phyloP scores from a whole-genome alignment of 1,140 invertebrate genomes.

The Nylanderia fulva region DNA sequence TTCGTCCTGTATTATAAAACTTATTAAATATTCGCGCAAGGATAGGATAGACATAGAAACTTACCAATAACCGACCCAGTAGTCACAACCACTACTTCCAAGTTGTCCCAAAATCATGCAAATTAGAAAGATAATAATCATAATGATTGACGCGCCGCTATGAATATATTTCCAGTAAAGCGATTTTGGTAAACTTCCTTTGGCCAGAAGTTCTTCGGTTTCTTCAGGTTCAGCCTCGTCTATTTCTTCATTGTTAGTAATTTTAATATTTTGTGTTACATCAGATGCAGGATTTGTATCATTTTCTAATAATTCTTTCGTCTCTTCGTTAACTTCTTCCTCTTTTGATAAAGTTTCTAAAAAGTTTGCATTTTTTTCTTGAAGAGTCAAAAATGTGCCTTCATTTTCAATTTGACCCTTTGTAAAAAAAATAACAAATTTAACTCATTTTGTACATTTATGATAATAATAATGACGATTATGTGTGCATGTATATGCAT shows the following conservation, averaged over 20 bases:
- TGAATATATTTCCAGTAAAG: conserved; percentile 87
- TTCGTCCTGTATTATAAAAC: conserved; percentile 80
- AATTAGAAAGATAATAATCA: conserved; percentile 82
- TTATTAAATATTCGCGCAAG: not conserved
- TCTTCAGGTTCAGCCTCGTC: conserved; percentile 85
- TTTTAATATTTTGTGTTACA: conserved; percentile 3
- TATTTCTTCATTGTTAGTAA: conserved; percentile 75
- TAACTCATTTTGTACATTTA: conserved; percentile 21
- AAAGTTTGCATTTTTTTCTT: conserved; percentile 80
- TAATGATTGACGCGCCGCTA: conserved; percentile 85
- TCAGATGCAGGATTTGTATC: not conserved
- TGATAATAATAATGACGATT: not conserved
- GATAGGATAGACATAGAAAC: not conserved
- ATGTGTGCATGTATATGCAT: not conserved
- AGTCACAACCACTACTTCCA: conserved; percentile 87
- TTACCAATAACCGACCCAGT: conserved; percentile 87
- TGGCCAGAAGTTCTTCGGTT: conserved; percentile 87
- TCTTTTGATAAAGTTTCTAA: conserved; percentile 38
- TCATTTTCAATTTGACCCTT: conserved; percentile 81
- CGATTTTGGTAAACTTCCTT: conserved; percentile 86
- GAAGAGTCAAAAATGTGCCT: conserved; percentile 83
- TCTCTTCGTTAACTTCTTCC: conserved; percentile 33
- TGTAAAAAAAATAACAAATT: conserved; percentile 43
- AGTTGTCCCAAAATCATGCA: conserved; percentile 85
- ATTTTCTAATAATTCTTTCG: conserved; percentile 30